Evolutionary conservation across 1,140 invertebrate genomes (phyloP), one percentile per base, ranked within the genome.

Genomic region (Drosophila tropicalis): DNA sequence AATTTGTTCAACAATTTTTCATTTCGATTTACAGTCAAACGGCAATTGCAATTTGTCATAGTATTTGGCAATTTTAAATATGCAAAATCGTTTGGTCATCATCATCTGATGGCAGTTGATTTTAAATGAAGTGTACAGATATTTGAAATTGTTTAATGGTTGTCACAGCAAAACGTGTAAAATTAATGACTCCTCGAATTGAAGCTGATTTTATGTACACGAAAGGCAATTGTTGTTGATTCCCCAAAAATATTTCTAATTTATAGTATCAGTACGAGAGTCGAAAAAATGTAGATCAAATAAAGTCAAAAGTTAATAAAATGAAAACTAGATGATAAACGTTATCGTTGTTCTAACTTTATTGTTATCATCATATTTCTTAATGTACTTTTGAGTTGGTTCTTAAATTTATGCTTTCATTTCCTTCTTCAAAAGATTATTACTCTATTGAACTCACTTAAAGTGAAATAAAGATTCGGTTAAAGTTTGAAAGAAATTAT

Each of bases 1-100:
- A 67, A 82, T 73, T 79, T 76, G 65, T 63, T 22, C 64, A 15
- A 39, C 57, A 60, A 51, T 36, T 36, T 67, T 17, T 29, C 61
- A 67, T 73, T 65, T 19, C 12, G 41, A 19, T 44, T 32, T 13
- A 10, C 40, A 41, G 47, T 6, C 32, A 70, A 67, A 71, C 56
- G 44, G 60, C 29, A 67, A 51, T 54, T 39, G 36, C 32, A 54
- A 47, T 75, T 55, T 58, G 15, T n/a, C 40, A n/a, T 51, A 19
- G 17, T 7, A 57, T 15, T 44, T 65, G 10, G 56, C 22, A 61
- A 70, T 62, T 77, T 81, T 62, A 58, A 70, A 74, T 70, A 67
- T 77, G 67, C 56, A 60, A 73, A 77, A 73, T 67, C 60, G 13
- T 22, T 70, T 70, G 40, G 19, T 22, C 60, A 6, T 62, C 60